Conservation (phyloP, 2,797 vertebrate genomes). For the Dipus sagitta region DNA sequence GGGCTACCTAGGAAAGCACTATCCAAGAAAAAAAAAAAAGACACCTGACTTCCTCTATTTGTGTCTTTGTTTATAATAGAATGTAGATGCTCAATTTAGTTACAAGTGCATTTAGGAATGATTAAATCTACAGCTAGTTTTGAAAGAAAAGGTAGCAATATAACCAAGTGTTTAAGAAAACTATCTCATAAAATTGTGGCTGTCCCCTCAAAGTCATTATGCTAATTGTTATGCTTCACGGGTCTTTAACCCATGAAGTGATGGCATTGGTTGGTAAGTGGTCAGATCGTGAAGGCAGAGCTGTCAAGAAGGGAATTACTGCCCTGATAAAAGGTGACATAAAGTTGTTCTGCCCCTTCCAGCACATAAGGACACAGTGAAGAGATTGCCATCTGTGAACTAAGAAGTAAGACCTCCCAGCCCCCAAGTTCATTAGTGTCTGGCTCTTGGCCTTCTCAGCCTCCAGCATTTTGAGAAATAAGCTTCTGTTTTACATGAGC, state of each 20-base stretch:
- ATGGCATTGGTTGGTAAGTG: neutral
- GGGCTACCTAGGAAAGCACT: neutral
- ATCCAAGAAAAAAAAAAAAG: neutral
- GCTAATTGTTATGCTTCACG: no score
- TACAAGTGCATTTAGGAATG: neutral
- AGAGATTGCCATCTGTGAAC: neutral
- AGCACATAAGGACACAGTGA: neutral
- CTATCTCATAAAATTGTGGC: neutral
- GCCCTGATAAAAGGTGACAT: neutral
- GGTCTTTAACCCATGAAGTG: neutral
- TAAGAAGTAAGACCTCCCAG: neutral
- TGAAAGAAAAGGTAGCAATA: slow-evolving; percentile 13
- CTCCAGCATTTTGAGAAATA: neutral
- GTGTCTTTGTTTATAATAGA: neutral
- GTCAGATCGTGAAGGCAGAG: neutral
- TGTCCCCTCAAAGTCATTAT: neutral
- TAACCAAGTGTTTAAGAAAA: slow-evolving; percentile 26
- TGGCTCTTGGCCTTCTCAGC: neutral
- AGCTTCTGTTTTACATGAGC: neutral
- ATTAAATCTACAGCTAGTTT: slow-evolving; percentile 38
- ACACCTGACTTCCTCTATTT: no score
- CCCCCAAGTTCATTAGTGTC: neutral
- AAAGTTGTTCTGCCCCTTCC: neutral
- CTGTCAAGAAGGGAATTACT: neutral
- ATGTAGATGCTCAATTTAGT: neutral